Conservation (phyloP, 2,888 invertebrate species). For the Campoplex capitator region DNA sequence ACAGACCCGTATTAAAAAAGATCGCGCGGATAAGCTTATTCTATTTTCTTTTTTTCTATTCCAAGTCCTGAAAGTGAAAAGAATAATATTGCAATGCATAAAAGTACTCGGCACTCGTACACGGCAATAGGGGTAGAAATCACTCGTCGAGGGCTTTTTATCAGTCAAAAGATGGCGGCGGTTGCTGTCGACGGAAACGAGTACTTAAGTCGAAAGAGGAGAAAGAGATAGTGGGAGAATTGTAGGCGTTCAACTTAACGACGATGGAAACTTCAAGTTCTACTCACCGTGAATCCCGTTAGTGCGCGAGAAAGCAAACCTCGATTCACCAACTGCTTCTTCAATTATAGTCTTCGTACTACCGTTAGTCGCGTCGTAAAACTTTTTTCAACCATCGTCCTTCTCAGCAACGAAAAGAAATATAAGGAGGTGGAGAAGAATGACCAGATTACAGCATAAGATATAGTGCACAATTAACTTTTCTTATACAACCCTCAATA, state of each 20-base stretch:
- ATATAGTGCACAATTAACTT: conserved; percentile 6
- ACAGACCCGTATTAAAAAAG: neutral
- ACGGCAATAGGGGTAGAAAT: neutral
- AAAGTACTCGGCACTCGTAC: neutral
- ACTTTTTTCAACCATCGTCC: conserved; percentile 58
- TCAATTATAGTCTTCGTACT: conserved; percentile 62
- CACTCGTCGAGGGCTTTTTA: conserved; percentile 48
- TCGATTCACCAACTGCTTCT: conserved; percentile 61
- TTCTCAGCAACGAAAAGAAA: neutral
- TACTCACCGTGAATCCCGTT: conserved; percentile 24
- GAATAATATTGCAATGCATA: neutral
- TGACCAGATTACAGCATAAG: conserved; percentile 13
- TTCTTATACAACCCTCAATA: neutral
- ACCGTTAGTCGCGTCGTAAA: conserved; percentile 59
- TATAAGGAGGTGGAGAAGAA: neutral
- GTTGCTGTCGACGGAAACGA: conserved; percentile 14
- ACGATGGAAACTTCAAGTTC: conserved; percentile 63
- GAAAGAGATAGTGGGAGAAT: conserved; percentile 14
- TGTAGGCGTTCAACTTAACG: conserved; percentile 58
- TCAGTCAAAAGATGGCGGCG: conserved; percentile 33
- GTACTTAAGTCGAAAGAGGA: neutral
- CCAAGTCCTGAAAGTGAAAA: neutral
- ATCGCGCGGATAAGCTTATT: conserved; percentile 25
- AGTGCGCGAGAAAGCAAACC: neutral
- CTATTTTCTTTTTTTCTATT: conserved; percentile 18